Evolutionary conservation across 2,113 vertebrate genomes (phyloP).

Genomic region (Chionomys nivalis): DNA sequence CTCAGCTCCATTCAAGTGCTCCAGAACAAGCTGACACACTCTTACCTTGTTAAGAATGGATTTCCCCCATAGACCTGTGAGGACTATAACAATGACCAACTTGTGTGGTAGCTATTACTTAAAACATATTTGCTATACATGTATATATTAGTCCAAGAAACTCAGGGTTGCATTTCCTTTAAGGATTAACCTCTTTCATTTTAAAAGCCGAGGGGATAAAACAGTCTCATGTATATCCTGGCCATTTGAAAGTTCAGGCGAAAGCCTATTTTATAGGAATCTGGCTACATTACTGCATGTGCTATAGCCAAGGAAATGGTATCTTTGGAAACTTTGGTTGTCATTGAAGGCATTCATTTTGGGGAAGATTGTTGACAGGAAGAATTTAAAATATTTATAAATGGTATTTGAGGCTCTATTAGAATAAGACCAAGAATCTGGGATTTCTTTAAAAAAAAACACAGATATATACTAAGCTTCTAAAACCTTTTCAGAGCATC

Average conservation of each 20-base stretch:
- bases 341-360: neutral
- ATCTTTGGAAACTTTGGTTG: neutral
- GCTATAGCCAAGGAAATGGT: neutral
- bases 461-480: neutral
- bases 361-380: neutral
- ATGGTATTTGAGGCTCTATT: neutral
- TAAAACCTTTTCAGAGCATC: neutral
- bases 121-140: neutral
- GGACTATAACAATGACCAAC: neutral
- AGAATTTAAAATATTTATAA: slow-evolving; percentile 44
- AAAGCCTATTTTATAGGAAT: slow-evolving; percentile 12
- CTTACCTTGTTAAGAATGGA: neutral
- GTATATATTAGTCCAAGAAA: neutral
- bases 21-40: neutral
- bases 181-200: neutral
- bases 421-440: neutral
- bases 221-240: neutral
- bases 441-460: neutral
- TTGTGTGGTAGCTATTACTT: neutral
- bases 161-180: neutral
- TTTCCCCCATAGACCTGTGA: neutral
- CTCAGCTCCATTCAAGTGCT: neutral
- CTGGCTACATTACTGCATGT: neutral
- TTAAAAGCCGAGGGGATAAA: neutral
- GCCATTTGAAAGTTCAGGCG: slow-evolving; percentile 29